Conservation (phyloP, 2,797 vertebrate species). For the Melopsittacus undulatus region DNA sequence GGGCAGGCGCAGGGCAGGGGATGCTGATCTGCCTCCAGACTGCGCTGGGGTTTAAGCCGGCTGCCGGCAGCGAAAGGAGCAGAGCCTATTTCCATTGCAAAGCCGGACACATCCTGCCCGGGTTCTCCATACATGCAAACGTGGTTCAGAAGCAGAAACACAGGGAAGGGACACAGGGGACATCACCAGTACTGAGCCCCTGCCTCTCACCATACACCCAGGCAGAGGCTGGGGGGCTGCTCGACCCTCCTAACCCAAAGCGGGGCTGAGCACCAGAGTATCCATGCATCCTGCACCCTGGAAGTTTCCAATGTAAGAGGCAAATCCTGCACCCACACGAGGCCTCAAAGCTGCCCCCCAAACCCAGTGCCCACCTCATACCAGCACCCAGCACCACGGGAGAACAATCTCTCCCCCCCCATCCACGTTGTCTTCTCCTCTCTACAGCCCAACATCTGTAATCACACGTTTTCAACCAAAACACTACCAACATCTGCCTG, state of each 20-base stretch:
- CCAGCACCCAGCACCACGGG: background rate
- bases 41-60: rapidly evolving
- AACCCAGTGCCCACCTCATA: rapidly evolving
- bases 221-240: background rate
- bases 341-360: background rate
- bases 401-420: background rate
- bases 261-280: rapidly evolving
- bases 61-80: rapidly evolving
- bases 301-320: background rate
- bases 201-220: background rate
- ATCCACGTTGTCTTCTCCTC: background rate
- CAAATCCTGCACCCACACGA: background rate
- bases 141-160: background rate
- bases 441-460: background rate
- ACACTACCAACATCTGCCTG: background rate
- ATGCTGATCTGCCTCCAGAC: rapidly evolving
- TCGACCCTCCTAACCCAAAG: background rate
- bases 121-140: background rate
- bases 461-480: background rate
- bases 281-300: background rate
- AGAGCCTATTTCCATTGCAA: rapidly evolving
- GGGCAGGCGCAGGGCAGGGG: background rate
- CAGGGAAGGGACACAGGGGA: rapidly evolving
- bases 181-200: rapidly evolving
- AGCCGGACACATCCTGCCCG: background rate